Evolutionary conservation across 2,113 vertebrate genomes (phyloP), one percentile per base, ranked within the genome.

Genomic region (Hyperopisus bebe): DNA sequence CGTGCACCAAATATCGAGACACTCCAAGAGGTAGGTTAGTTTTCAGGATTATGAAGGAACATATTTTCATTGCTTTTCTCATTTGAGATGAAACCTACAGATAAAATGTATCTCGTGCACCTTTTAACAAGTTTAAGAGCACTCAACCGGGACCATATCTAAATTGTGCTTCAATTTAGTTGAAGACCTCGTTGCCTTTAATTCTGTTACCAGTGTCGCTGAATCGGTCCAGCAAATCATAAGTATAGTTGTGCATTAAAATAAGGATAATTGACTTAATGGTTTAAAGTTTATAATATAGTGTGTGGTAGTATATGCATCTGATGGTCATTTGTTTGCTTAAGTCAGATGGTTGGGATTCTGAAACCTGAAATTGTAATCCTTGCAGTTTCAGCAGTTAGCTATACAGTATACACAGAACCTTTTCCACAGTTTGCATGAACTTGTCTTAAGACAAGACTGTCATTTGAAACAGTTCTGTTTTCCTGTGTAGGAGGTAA

Each of bases 401-500:
- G 74, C 35, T 80, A 39, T 80, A 19, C 15, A 19, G 15, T 80
- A 39, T 80, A 19, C 15, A 19, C 13, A 19, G 13, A 80, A 80
- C 15, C 17, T 42, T 80, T 77, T 39, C 13, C 74, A 42, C 17
- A 42, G 74, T 80, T 39, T 80, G 74, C 10, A 74, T 35, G 66
- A 35, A 15, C 35, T 80, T 39, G 13, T 42, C 35, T 5, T 42
- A 19, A 80, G 42, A 88, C 44, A 74, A 19, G 15, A 47, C 66
- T 70, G 58, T 8, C 46, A 77, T 88, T 88, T 88, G 46, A 74
- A 19, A 88, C 11, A 19, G 44, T 21, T 48, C 15, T 48, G n/a
- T n/a, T 58, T 88, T 66, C 17, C 58, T 88, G 58, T 77, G 55
- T 88, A 74, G 42, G 42, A 77, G 88, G 13, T 88, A 77, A 46